Conservation (phyloP, 1,140 invertebrate species). For the Agrilus planipennis region DNA sequence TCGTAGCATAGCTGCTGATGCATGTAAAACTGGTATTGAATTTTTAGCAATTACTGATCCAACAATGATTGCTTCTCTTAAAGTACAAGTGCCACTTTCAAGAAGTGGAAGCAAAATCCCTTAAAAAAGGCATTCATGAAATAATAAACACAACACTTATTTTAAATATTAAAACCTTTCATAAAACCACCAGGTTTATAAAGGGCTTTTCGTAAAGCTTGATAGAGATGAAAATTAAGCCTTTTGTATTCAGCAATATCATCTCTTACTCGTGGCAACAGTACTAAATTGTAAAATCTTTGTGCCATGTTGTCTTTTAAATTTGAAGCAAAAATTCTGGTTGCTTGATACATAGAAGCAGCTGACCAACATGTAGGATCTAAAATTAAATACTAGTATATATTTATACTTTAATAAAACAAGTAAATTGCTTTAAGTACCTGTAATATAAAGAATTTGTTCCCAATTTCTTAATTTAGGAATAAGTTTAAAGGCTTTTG, state of each 20-base stretch:
- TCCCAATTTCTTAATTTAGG: constrained; percentile 93
- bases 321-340: constrained; percentile 92
- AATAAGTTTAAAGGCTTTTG: constrained; percentile 96
- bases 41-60: constrained; percentile 83
- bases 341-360: constrained; percentile 92
- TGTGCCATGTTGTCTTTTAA: constrained; percentile 94
- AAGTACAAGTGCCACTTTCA: constrained; percentile 77
- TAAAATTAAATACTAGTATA: constrained; percentile 15
- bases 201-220: constrained; percentile 83
- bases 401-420: background rate
- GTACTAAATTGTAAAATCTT: constrained; percentile 87
- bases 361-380: constrained; percentile 76
- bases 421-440: constrained; percentile 22
- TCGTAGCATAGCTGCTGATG: constrained; percentile 86
- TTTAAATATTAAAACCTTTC: constrained; percentile 57
- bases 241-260: constrained; percentile 92
- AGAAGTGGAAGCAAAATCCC: constrained; percentile 25
- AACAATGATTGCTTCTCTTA: constrained; percentile 91
- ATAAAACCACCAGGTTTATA: constrained; percentile 99
- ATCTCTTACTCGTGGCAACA: constrained; percentile 87
- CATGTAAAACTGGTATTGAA: constrained; percentile 94
- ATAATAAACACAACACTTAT: constrained; percentile 1
- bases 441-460: constrained; percentile 79
- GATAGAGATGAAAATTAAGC: constrained; percentile 94
- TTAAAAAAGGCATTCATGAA: constrained; percentile 12